Evolutionary conservation across 35 echinoderm and acorn worm genomes (phyloP).

Genomic region (Ptychodera flava): DNA sequence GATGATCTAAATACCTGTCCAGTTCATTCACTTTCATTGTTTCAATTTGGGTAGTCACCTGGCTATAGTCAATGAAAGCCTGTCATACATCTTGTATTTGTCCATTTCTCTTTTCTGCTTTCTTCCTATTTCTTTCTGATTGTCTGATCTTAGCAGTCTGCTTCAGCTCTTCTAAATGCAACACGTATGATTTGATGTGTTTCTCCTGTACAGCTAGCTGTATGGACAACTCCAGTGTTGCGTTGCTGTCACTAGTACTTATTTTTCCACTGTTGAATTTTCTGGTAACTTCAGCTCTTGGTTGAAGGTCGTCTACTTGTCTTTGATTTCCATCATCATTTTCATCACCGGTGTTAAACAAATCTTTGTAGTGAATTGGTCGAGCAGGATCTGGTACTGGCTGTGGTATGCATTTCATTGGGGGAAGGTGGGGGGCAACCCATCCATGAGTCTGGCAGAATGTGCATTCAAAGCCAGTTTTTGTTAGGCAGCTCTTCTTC

Average conservation of each 20-base stretch:
- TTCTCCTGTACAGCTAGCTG: neutral
- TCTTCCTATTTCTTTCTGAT: neutral
- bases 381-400: neutral
- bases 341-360: neutral
- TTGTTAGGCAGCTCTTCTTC: neutral
- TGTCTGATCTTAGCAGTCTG: neutral
- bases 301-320: neutral
- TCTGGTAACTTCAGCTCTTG: neutral
- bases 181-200: neutral
- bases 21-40: neutral
- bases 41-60: neutral
- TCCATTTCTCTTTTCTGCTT: neutral
- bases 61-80: neutral
- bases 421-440: neutral
- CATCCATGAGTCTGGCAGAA: neutral
- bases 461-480: neutral
- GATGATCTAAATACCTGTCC: neutral
- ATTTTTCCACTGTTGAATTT: neutral
- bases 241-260: neutral
- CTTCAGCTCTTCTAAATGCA: neutral
- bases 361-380: neutral
- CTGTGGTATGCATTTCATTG: neutral
- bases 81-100: neutral
- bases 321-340: neutral
- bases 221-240: neutral